phyloP scores from a whole-genome alignment of 2,113 vertebrate genomes.

The Lasiurus borealis region DNA sequence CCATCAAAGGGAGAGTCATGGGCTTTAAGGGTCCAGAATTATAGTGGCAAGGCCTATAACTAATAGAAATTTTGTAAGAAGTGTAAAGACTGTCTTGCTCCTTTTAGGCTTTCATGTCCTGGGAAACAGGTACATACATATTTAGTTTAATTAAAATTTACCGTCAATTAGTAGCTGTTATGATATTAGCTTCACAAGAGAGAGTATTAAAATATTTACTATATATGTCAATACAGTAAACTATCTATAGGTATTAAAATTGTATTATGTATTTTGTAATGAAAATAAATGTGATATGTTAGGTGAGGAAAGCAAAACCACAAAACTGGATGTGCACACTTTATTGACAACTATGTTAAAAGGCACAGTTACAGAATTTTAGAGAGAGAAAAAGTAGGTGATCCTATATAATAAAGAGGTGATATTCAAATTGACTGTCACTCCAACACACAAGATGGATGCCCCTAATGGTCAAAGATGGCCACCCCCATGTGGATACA shows the following conservation, averaged over 20 bases:
- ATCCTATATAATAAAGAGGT: not conserved
- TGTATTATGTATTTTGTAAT: slow-evolving; percentile 45
- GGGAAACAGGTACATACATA: slow-evolving; percentile 57
- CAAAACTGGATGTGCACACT: slow-evolving; percentile 50
- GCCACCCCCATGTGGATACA: no score
- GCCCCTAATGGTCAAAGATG: no score
- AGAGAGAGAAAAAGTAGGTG: slow-evolving; percentile 33
- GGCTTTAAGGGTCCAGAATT: not conserved
- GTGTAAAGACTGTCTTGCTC: not conserved
- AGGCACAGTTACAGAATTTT: slow-evolving; percentile 26
- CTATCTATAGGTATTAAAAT: slow-evolving; percentile 66
- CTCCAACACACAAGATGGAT: no score
- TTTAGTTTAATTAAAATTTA: slow-evolving; percentile 71
- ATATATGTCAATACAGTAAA: slow-evolving; percentile 74
- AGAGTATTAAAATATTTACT: slow-evolving; percentile 71
- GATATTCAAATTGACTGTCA: no score
- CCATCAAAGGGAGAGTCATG: not conserved
- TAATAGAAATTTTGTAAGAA: not conserved
- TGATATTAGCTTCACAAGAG: slow-evolving; percentile 69
- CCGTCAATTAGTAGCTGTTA: slow-evolving; percentile 70
- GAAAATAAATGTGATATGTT: slow-evolving; percentile 48
- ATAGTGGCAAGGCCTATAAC: not conserved
- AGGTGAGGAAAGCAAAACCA: slow-evolving; percentile 64
- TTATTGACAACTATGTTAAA: slow-evolving; percentile 62
- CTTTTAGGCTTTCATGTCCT: slow-evolving; percentile 11